Base-by-base conservation (phyloP, 2,797 vertebrate genomes). In the Lophius americanus region DNA sequence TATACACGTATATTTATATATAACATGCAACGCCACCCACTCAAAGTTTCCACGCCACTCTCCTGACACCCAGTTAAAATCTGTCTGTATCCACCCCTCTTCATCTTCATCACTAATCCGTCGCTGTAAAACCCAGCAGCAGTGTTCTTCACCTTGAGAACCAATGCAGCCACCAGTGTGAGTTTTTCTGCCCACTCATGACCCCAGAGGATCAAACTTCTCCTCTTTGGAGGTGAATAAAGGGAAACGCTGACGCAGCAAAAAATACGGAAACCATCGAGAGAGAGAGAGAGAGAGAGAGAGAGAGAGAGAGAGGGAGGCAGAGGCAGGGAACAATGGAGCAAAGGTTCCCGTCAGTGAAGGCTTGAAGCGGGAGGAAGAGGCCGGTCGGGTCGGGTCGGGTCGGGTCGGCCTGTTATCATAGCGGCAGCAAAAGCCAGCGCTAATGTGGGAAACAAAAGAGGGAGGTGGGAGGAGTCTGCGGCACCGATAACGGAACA, bases 331-430 rank as follows among this genome's bases (percentile, higher is more conserved):
- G 79, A 82, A 88, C 84, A 88, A 86, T 84, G 60, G 69, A 47
- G 46, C 63, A 81, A 83, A 85, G 70, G 83, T 70, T 89, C 69
- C 74, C 46, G 70, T 83, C 71, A 78, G 36, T 63, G 76, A 81
- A 83, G 76, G 67, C 75, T 81, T 39, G 68, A 70, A 64, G 68
- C 23, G 67, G 78, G 82, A 86, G 81, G 80, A 85, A 81, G 76
- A 83, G 81, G 79, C 73, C 1, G 49, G 44, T 48, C 23, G 23
- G 23, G 23, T 23, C 23, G 7, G 75, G 64, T 77, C 53, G 50
- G 84, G 83, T 82, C 80, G 51, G 82, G 81, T 79, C 52, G 5
- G 9, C 60, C 63, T 90, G 87, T 90, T 88, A 83, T 87, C 82
- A 85, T 75, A 88, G 84, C 83, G 86, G 74, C 66, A 52, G 79